Conservation (phyloP, 2,888 invertebrate genomes). For the Eubasilissa splendida region DNA sequence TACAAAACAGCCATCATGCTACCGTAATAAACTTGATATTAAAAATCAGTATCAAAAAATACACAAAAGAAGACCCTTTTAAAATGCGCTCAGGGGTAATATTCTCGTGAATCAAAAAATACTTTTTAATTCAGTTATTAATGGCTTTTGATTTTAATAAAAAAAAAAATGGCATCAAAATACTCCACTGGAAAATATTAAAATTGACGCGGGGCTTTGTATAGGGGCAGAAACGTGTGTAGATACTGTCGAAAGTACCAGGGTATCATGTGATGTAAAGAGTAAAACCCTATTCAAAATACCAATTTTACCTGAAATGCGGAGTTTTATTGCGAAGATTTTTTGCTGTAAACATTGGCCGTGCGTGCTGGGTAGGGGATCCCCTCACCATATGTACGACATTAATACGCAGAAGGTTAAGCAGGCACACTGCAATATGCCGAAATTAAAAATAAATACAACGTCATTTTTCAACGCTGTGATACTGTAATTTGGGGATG, state of each 20-base stretch:
- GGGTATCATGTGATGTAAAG: slow-evolving; percentile 4
- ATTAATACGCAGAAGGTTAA: not conserved
- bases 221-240: not conserved
- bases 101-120: not conserved
- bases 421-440: not conserved
- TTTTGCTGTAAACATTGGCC: slow-evolving; percentile 5
- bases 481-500: too few relatives aligned
- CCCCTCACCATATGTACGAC: not conserved
- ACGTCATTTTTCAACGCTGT: not conserved
- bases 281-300: slow-evolving; percentile 17
- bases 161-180: not conserved
- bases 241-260: not conserved
- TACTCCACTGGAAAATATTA: not conserved
- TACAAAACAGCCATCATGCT: too few relatives aligned
- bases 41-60: too few relatives aligned
- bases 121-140: not conserved
- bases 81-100: not conserved
- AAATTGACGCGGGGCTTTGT: not conserved
- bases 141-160: not conserved
- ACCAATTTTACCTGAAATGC: slow-evolving; percentile 34
- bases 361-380: not conserved
- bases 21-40: too few relatives aligned
- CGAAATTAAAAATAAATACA: slow-evolving; percentile 17
- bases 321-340: slow-evolving; percentile 27
- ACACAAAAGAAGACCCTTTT: too few relatives aligned